Evolutionary conservation across 1,140 invertebrate genomes (phyloP), one percentile per base, ranked within the genome.

Genomic region (Heliconius hermathena): DNA sequence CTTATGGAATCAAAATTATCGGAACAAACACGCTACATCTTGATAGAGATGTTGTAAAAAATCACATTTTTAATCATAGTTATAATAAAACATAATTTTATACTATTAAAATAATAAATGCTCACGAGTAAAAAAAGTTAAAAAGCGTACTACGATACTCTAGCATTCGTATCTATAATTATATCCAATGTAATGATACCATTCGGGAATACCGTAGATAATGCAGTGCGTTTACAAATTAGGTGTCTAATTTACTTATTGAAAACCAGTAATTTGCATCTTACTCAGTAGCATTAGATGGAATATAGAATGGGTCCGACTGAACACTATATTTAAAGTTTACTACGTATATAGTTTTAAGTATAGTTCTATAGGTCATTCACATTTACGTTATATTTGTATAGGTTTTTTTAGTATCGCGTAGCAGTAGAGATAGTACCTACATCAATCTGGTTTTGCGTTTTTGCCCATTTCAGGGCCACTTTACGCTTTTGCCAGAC

Each of bases 221-320:
- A 83, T 81, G 83, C 80, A 80, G 49, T 74, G 20, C 71, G 74
- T 81, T 81, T 72, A 79, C 77, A 79, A 86, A 85, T 85, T 83
- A 83, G 80, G 76, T 81, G 81, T 83, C 80, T 83, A 84, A 88
- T 87, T 83, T 84, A 83, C 54, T 81, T 81, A 84, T 82, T 76
- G 79, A 83, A 79, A 84, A 83, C 83, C 84, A 85, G 85, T 84
- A 87, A 87, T 88, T 88, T 88, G 84, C 77, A 81, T 87, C 73
- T 57, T 77, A 76, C 76, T 73, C 60, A 76, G 74, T 73, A 80
- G 74, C 73, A 73, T 79, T 76, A 73, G 29, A 54, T 52, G 22
- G 46, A 76, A 79, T 36, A 70, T 36, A 70, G 78, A 74, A 75
- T 79, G 73, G 78, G 41, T 70, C 33, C 36, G 29, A 33, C 20